A percentile compares a stretch with the other conserved stretches of the same genome.
phyloP scores from a whole-genome alignment of 2,888 invertebrate genomes.

The Pyralis farinalis region DNA sequence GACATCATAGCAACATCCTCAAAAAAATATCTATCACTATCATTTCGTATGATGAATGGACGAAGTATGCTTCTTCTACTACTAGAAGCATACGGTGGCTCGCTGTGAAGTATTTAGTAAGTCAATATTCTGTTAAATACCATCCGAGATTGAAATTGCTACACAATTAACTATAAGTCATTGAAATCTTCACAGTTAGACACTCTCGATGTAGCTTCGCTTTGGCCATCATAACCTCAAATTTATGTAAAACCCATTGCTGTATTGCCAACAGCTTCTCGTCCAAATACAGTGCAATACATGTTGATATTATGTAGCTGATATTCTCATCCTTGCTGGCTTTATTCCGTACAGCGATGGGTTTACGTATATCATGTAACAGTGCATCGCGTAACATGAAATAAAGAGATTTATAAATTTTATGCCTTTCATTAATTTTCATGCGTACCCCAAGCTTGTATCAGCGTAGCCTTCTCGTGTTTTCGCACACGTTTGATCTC shows the following conservation, averaged over 20 bases:
- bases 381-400: conserved; percentile 60
- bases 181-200: too few species aligned
- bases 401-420: conserved; percentile 65
- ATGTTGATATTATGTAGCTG: neutral
- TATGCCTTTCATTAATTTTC: conserved; percentile 3
- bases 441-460: neutral
- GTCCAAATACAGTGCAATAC: conserved; percentile 15
- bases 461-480: too few species aligned
- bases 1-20: too few species aligned
- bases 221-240: conserved; percentile 22
- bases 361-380: conserved; percentile 37
- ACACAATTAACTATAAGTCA: too few species aligned
- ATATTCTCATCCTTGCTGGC: neutral
- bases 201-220: conserved; percentile 28
- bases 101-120: too few species aligned
- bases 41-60: too few species aligned
- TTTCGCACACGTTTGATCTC: too few species aligned
- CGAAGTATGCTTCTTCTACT: too few species aligned
- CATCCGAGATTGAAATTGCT: too few species aligned
- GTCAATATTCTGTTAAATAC: too few species aligned
- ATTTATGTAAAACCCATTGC: conserved; percentile 36
- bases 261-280: conserved; percentile 22
- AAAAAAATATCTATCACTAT: too few species aligned
- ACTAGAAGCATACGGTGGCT: too few species aligned
- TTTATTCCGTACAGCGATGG: conserved; percentile 32